phyloP scores from a whole-genome alignment of 2,797 vertebrate species.

The Danio choprae region DNA sequence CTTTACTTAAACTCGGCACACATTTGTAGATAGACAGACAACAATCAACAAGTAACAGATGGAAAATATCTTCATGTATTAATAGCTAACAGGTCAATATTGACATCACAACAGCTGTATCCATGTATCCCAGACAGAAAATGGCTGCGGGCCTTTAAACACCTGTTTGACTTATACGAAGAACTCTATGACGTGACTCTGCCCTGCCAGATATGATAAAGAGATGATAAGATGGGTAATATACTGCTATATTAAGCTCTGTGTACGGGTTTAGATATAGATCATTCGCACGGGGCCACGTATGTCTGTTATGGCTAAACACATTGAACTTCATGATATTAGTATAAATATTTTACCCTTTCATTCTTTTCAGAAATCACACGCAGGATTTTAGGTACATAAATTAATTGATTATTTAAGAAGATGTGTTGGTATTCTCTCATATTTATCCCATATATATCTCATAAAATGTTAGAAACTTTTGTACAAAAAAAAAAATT shows the following conservation, averaged over 20 bases:
- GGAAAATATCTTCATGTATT: constrained; percentile 63
- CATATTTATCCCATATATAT: too few relatives aligned
- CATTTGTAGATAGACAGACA: not conserved
- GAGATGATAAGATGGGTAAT: constrained; percentile 25
- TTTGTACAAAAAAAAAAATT: not conserved
- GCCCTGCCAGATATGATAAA: constrained; percentile 16
- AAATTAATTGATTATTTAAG: too few relatives aligned
- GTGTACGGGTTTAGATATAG: constrained; percentile 18
- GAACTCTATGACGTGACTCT: constrained; percentile 40
- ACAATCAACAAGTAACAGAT: constrained; percentile 23
- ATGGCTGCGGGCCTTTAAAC: constrained; percentile 66
- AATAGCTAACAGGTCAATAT: constrained; percentile 66
- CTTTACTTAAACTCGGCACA: not conserved
- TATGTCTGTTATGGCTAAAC: not conserved
- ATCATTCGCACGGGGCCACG: not conserved
- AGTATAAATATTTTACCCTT: not conserved
- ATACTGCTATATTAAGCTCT: constrained; percentile 19
- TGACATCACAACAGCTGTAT: constrained; percentile 62
- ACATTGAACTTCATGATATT: not conserved
- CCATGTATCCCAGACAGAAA: constrained; percentile 52
- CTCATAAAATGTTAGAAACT: too few relatives aligned
- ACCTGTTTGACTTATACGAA: constrained; percentile 46
- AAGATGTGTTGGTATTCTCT: too few relatives aligned
- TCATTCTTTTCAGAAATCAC: too few relatives aligned
- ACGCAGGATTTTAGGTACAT: too few relatives aligned